Base-by-base conservation (phyloP, 1,140 invertebrate species). In the Harlomillsia oculata region DNA sequence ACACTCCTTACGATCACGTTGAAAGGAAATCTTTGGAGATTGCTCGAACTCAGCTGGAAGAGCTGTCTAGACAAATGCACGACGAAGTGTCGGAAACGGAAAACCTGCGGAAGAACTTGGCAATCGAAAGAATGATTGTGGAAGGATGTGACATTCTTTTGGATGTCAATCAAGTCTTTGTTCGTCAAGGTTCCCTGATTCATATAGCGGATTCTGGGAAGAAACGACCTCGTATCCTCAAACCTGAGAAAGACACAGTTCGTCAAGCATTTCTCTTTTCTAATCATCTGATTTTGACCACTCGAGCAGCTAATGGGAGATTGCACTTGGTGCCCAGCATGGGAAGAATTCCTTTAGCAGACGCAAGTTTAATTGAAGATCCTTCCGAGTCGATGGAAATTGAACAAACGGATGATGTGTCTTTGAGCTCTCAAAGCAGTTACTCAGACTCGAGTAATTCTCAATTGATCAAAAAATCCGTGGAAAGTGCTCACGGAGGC, bases 81-180 rank as follows among this genome's bases (percentile, higher is more conserved):
- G 86, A 91, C 62, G 87, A 91, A 78, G 89, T 95, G 5, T 92
- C 88, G 67, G 90, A 94, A 71, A 96, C 91, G 0, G 91, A 95
- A 72, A 94, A 94, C 73, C 78, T 95, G 39, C 72, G 91, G 16
- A 94, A 94, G 70, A 95, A 95, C 70, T 73, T 96, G 59, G 87
- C 89, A 0, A 88, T 94, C 16, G 90, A 96, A 73, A 75, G 91
- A 53, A 94, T 95, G 88, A 95, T 96, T 45, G 83, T 92, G 1
- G 90, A 94, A 72, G 90, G 90, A 3, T 96, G 90, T 74, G 90
- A 95, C 71, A 92, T 95, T 66, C 75, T 95, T 39, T 74, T 96
- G 26, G 90, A 96, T 68, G 89, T 93, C 14, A 94, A 93, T 74
- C 90, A 96, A 77, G 87, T 91, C 14, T 89, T 88, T 71, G 85